phyloP scores from a whole-genome alignment of 2,113 vertebrate species.

The Pongo abelii region DNA sequence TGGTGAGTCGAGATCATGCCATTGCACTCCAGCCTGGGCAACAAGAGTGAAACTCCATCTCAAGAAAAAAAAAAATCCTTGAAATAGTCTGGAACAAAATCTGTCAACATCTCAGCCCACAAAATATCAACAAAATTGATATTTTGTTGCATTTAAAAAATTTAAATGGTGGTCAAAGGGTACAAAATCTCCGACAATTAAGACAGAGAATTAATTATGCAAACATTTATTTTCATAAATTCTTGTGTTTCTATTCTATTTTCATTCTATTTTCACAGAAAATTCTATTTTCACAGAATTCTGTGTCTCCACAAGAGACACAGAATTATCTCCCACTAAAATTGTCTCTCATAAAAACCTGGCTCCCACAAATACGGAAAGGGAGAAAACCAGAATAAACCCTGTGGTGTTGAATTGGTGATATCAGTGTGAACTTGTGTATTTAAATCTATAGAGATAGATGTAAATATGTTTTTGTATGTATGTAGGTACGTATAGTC shows the following conservation, averaged over 20 bases:
- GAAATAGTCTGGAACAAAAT: background rate
- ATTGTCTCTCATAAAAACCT: background rate
- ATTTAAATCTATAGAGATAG: background rate
- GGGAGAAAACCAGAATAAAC: background rate
- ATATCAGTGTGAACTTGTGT: background rate
- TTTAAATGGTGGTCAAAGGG: too few relatives aligned
- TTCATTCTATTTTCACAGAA: too few relatives aligned
- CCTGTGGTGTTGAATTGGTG: background rate
- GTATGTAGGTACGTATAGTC: background rate
- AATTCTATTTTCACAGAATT: too few relatives aligned
- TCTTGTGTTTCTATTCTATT: too few relatives aligned
- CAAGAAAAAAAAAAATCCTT: background rate
- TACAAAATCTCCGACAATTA: too few relatives aligned
- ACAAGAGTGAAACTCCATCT: too few relatives aligned
- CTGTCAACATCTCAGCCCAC: background rate
- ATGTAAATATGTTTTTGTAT: background rate
- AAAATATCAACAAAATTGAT: too few relatives aligned
- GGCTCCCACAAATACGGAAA: background rate
- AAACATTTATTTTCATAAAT: too few relatives aligned
- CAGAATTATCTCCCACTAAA: background rate
- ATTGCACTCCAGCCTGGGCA: too few relatives aligned
- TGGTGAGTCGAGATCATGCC: too few relatives aligned
- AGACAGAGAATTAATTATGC: background rate
- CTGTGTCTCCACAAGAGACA: background rate
- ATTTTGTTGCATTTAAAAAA: too few relatives aligned